These are phyloP conservation scores for Sminthurides aquaticus DNA, from an alignment of 2,888 invertebrate species.

Conservation along the genomic window DNA sequence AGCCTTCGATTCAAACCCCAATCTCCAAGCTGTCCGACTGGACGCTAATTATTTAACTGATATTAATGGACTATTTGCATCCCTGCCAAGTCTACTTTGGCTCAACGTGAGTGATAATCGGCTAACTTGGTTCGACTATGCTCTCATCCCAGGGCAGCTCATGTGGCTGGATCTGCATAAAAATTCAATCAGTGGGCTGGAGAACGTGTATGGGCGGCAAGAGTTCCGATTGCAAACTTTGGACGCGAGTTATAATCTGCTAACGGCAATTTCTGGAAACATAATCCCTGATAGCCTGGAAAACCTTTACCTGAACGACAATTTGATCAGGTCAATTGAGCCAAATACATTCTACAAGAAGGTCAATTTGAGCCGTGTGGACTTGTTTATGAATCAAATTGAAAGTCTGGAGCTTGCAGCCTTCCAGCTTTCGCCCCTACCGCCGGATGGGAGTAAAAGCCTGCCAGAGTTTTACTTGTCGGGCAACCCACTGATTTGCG, in stretches of 20 bases:
- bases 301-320: constrained; percentile 78
- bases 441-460: constrained; percentile 56
- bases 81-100: constrained; percentile 75
- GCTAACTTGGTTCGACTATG: constrained; percentile 80
- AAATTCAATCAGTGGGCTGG: constrained; percentile 58
- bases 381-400: constrained; percentile 86
- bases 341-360: constrained; percentile 83
- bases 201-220: constrained; percentile 50
- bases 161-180: constrained; percentile 86
- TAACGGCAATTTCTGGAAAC: constrained; percentile 63
- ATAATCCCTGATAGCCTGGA: constrained; percentile 76
- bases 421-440: constrained; percentile 69
- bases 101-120: constrained; percentile 85
- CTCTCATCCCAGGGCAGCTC: constrained; percentile 69
- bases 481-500: constrained; percentile 88
- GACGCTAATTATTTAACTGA: constrained; percentile 77
- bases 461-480: constrained; percentile 86
- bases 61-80: constrained; percentile 73
- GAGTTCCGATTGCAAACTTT: constrained; percentile 69
- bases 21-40: constrained; percentile 75
- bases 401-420: constrained; percentile 83
- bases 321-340: constrained; percentile 74
- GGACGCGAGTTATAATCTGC: constrained; percentile 82
- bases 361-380: constrained; percentile 78
- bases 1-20: constrained; percentile 68